Evolutionary conservation across 2,113 vertebrate genomes (phyloP).

Genomic region (Erythrolamprus reginae): DNA sequence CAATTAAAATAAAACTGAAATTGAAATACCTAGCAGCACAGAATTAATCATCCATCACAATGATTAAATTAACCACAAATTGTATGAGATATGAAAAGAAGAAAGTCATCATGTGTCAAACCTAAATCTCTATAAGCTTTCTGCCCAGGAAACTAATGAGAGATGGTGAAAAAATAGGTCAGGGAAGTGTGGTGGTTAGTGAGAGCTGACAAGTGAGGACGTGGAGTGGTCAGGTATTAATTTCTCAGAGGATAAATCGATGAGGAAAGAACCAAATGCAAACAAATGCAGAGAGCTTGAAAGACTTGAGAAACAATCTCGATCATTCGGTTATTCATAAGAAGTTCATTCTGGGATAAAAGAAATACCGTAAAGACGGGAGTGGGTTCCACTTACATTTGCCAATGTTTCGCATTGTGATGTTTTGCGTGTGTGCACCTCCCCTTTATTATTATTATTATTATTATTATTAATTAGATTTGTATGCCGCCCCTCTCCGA

Average conservation of each 20-base stretch:
- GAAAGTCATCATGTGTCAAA: background rate
- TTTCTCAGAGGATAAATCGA: background rate
- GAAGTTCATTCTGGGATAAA: background rate
- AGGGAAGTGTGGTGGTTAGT: background rate
- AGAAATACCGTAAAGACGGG: background rate
- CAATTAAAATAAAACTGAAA: background rate
- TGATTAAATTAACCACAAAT: background rate
- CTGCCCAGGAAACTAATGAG: background rate
- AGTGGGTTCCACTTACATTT: no score
- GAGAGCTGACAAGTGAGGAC: background rate
- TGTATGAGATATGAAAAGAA: background rate
- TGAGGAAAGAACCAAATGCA: background rate
- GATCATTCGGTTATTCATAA: background rate
- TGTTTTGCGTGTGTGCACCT: no score
- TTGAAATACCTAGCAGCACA: background rate
- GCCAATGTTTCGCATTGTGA: no score
- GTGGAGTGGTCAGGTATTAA: background rate
- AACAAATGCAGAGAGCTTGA: background rate
- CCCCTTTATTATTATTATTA: no score
- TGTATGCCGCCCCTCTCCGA: no score
- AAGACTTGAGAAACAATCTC: background rate
- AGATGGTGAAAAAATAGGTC: background rate
- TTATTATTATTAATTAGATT: no score
- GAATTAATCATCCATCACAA: background rate
- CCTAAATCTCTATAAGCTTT: background rate